Base-by-base conservation (phyloP, 2,888 invertebrate species). In the Aleiodes alternator region DNA sequence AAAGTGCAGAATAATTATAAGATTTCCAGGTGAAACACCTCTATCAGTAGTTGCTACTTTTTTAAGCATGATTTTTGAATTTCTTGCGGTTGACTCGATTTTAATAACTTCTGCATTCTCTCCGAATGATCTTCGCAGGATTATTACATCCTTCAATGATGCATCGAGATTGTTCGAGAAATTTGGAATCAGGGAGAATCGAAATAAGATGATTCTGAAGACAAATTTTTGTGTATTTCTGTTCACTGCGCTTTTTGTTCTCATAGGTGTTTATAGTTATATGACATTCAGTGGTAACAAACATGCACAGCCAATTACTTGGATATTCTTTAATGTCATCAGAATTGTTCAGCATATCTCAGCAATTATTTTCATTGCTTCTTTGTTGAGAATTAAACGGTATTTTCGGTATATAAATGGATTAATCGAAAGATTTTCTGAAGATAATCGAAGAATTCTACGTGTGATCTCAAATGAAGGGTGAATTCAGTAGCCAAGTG, bases 21-120 rank as follows among this genome's bases (percentile, higher is more conserved):
- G n/a, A 38, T 59, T 34, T 7, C n/a, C 59, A 23, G 23, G 59
- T 38, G 59, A 59, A n/a, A 59, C 59, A 4, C 59, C 59, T 6
- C 14, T 59, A 4, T 3, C 8, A 12, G 14, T 59, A 11, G 29
- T 59, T 38, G 12, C 59, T 3, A n/a, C 38, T 14, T n/a, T 4
- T 14, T 29, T 57, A 29, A 57, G 57, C 11, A 29, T 29, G 29
- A 57, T 31, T 8, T 29, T 57, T 1, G 57, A 57, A 12, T 57
- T 57, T 31, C 11, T 57, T 1, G 16, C 57, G 12, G 29, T 57
- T 11, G 31, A 29, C 11, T 29, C 57, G 12, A 31, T 29, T 3
- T 12, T 23, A n/a, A 57, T 57, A 6, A 57, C 23, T 31, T 23
- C 29, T 4, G 57, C 31, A 9, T 4, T 29, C 4, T 57, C 31